These are phyloP conservation scores for Hybognathus amarus DNA, from an alignment of 2,797 vertebrate species.

Conservation along the genomic window DNA sequence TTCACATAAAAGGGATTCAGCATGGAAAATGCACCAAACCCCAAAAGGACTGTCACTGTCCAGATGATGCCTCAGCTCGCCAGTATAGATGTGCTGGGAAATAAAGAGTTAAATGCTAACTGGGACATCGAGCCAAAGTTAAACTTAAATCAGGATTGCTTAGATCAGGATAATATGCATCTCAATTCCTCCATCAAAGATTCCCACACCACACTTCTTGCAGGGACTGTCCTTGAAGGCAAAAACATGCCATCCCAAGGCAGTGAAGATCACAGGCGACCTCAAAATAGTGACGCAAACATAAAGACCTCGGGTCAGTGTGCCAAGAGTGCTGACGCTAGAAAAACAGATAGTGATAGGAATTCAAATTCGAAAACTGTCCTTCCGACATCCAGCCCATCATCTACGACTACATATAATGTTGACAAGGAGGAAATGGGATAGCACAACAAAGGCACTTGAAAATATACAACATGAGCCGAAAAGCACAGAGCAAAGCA, in stretches of 20 bases:
- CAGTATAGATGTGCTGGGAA: slow-evolving; percentile 75
- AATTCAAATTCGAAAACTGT: slow-evolving; percentile 70
- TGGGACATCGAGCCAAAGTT: slow-evolving; percentile 67
- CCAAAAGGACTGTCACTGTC: slow-evolving; percentile 85
- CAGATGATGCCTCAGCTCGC: slow-evolving; percentile 79
- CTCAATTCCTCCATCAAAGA: slow-evolving; percentile 62
- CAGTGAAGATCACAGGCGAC: slow-evolving; percentile 65
- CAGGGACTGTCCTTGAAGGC: slow-evolving; percentile 52
- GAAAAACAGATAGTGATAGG: slow-evolving; percentile 68
- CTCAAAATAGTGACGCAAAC: slow-evolving; percentile 60
- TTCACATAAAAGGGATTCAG: slow-evolving; percentile 58
- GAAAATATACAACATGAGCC: slow-evolving; percentile 51
- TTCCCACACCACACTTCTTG: slow-evolving; percentile 38
- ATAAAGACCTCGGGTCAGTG: slow-evolving; percentile 55
- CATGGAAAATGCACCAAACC: slow-evolving; percentile 92
- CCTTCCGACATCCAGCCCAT: slow-evolving; percentile 49
- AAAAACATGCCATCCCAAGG: slow-evolving; percentile 62
- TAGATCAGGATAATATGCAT: slow-evolving; percentile 63
- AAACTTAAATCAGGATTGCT: slow-evolving; percentile 76
- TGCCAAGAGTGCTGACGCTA: slow-evolving; percentile 55
- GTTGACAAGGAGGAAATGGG: slow-evolving; percentile 61
- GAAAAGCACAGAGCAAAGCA: slow-evolving; percentile 45
- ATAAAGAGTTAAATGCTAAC: slow-evolving; percentile 74
- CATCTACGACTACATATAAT: slow-evolving; percentile 60
- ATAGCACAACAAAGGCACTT: slow-evolving; percentile 62